Percentiles rank a stretch among this genome's conserved stretches.
phyloP scores from a whole-genome alignment of 2,888 invertebrate species.

The Philopedon plagiatum region DNA sequence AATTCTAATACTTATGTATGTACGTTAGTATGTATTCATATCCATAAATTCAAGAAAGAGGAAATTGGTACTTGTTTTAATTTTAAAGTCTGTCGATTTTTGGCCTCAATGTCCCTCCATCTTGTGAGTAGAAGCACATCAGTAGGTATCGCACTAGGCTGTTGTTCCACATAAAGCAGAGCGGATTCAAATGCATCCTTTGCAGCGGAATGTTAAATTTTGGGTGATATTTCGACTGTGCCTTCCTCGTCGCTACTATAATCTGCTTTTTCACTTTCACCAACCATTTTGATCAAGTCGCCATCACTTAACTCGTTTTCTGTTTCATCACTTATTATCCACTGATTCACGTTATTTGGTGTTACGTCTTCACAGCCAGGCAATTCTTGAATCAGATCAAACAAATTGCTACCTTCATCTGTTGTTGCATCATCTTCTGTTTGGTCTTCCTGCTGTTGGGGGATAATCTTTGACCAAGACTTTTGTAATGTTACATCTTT shows the following conservation, averaged over 20 bases:
- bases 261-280: conserved; percentile 7
- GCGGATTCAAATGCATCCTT: conserved; percentile 7
- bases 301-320: not conserved
- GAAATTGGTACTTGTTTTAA: too few relatives aligned
- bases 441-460: not conserved
- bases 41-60: too few relatives aligned
- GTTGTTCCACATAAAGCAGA: conserved; percentile 24
- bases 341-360: not conserved
- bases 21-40: too few relatives aligned
- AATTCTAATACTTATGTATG: too few relatives aligned
- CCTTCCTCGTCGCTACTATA: not conserved
- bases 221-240: not conserved
- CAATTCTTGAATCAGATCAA: conserved; percentile 14
- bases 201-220: not conserved
- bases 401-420: not conserved
- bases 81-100: too few relatives aligned
- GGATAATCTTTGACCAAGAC: not conserved
- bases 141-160: conserved; percentile 7
- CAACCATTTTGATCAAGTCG: not conserved
- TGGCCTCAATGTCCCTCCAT: conserved; percentile 13
- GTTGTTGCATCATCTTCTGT: not conserved
- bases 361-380: conserved; percentile 3
- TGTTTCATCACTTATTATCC: not conserved
- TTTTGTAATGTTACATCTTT: not conserved
- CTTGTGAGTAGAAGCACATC: conserved; percentile 11